Evolutionary conservation across 2,888 invertebrate species (phyloP).

Genomic region (Fissipunctia ypsillon): DNA sequence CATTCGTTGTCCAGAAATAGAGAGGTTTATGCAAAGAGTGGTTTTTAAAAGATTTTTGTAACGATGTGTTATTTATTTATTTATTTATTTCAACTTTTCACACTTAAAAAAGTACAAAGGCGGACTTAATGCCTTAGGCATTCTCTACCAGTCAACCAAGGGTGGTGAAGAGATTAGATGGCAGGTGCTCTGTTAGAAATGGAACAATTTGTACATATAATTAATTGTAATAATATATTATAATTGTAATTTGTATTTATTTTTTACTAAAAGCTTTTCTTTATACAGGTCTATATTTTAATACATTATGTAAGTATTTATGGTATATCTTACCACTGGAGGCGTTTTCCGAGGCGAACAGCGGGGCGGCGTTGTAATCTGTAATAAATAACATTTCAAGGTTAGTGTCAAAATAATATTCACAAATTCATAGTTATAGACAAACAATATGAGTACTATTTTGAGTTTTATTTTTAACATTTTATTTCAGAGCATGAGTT

Average conservation of each 20-base stretch:
- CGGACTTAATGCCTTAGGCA: too few species aligned
- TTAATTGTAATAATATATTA: too few species aligned
- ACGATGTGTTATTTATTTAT: not conserved
- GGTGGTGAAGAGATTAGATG: too few species aligned
- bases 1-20: not conserved
- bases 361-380: slow-evolving; percentile 91
- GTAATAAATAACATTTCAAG: slow-evolving; percentile 74
- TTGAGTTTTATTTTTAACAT: not conserved
- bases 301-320: slow-evolving; percentile 50
- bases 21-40: not conserved
- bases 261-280: not conserved
- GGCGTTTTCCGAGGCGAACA: slow-evolving; percentile 91
- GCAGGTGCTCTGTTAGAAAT: too few species aligned
- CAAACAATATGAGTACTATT: slow-evolving; percentile 11
- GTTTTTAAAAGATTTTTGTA: not conserved
- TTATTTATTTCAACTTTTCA: too few species aligned
- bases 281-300: slow-evolving; percentile 8
- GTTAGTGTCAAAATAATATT: slow-evolving; percentile 51
- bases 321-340: slow-evolving; percentile 86
- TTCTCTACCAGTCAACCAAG: too few species aligned
- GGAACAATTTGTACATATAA: too few species aligned
- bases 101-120: too few species aligned
- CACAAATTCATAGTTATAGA: not conserved
- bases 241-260: too few species aligned
- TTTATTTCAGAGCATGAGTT: too few species aligned